Evolutionary conservation across 1,140 invertebrate genomes (phyloP).

Genomic region (Sitobion miscanthi): DNA sequence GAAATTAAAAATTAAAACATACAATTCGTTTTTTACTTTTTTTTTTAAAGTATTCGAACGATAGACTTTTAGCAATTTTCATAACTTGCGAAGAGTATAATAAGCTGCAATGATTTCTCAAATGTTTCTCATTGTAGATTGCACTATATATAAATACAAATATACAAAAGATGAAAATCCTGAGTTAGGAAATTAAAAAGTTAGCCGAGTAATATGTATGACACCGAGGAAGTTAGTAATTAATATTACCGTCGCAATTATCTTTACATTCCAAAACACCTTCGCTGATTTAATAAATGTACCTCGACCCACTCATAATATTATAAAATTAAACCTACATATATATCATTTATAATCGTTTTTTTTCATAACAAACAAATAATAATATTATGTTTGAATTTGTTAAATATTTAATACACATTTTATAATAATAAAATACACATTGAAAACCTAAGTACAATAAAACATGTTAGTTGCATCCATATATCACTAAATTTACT

Average conservation of each 20-base stretch:
- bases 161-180: not conserved
- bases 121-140: not conserved
- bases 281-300: not conserved
- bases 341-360: not conserved
- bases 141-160: not conserved
- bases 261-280: not conserved
- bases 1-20: no score
- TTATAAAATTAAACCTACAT: not conserved
- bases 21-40: no score
- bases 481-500: not conserved
- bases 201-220: not conserved
- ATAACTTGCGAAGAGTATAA: not conserved
- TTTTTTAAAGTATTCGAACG: not conserved
- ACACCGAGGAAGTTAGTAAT: not conserved
- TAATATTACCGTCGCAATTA: not conserved
- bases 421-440: not conserved
- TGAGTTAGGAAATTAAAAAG: not conserved
- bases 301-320: not conserved
- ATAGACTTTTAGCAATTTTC: not conserved
- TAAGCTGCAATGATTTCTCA: not conserved
- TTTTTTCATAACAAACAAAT: not conserved
- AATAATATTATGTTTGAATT: not conserved
- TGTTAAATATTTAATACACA: not conserved
- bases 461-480: not conserved
- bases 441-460: not conserved